Evolutionary conservation across 2,888 invertebrate genomes (phyloP).

Genomic region (Tipula unca): DNA sequence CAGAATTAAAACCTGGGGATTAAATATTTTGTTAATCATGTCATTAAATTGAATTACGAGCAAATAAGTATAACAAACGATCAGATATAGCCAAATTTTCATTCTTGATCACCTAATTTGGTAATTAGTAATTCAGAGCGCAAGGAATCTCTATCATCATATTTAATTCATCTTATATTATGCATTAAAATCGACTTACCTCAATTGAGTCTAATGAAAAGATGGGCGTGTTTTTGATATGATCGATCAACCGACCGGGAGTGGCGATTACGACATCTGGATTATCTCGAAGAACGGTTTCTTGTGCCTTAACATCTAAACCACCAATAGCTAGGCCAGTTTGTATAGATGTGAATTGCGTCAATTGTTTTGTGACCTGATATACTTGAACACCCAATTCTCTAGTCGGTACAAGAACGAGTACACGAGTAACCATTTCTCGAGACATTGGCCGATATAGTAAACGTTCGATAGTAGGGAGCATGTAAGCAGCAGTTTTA

Average conservation of each 20-base stretch:
- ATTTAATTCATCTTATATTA: background rate
- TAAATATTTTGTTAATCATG: background rate
- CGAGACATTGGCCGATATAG: slow-evolving; percentile 71
- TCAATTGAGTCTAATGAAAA: slow-evolving; percentile 87
- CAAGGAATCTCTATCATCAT: slow-evolving; percentile 41
- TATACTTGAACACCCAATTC: slow-evolving; percentile 98
- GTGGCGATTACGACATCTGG: slow-evolving; percentile 98
- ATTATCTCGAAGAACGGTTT: slow-evolving; percentile 71
- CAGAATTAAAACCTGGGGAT: slow-evolving; percentile 45
- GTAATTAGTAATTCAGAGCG: slow-evolving; percentile 35
- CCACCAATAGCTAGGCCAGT: slow-evolving; percentile 82
- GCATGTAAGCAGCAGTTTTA: slow-evolving; percentile 98
- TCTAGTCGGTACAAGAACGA: slow-evolving; percentile 92
- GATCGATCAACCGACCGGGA: slow-evolving; percentile 95
- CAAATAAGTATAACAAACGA: background rate
- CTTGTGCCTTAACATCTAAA: slow-evolving; percentile 73
- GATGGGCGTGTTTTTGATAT: slow-evolving; percentile 88
- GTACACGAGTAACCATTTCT: slow-evolving; percentile 65
- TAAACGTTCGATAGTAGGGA: slow-evolving; percentile 90
- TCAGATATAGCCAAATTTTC: background rate
- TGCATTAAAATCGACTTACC: slow-evolving; percentile 48
- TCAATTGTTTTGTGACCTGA: slow-evolving; percentile 82
- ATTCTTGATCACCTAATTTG: background rate
- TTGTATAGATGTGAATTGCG: slow-evolving; percentile 77
- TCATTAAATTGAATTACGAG: background rate